Base-by-base conservation (phyloP, 2,888 invertebrate species). In the Cybosia mesomella region DNA sequence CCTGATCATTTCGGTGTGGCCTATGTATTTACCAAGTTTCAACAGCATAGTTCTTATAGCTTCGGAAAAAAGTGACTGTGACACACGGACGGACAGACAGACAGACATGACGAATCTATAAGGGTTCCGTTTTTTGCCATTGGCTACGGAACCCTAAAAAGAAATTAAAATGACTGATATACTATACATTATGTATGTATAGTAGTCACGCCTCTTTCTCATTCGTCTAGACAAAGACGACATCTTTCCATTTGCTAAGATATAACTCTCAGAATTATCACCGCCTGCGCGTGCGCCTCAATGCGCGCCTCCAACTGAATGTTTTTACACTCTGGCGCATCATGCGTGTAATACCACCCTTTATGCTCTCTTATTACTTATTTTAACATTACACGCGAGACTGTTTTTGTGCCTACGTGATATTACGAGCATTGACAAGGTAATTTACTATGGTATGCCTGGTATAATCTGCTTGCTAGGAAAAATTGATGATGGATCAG, bases 311-410 rank as follows among this genome's bases (percentile, higher is more conserved):
- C 21, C 28, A 49, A 24, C 28, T 22, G 32, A 28, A 11, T 21
- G 49, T 49, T 49, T 43, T 62, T 32, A 10, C 61, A 32, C 32
- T 61, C n/a, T 2, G 36, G 24, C 59, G n/a, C 67, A 66, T 61
- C 15, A 60, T 55, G 18, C 32, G 55, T 66, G 68, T 66, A 60
- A 72, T 68, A 60, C 64, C 67, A 54, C n/a, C 39, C 60, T 67
- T 70, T 77, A 67, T 55, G 63, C 28, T 18, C 18, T 58, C 2
- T 43, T 49, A 53, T 63, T 67, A 72, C 67, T 68, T 62, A 61
- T 39, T 64, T 59, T 58, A 58, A 60, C 53, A 59, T 61, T 36
- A 60, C 64, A 2, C 32, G 32, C 28, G 21, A 9, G 34, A 10
- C 18, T 13, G 34, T 61, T 22, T 58, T 62, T 62, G n/a, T 62